Evolutionary conservation across 2,888 invertebrate genomes (phyloP).

Genomic region (Latrodectus elegans): DNA sequence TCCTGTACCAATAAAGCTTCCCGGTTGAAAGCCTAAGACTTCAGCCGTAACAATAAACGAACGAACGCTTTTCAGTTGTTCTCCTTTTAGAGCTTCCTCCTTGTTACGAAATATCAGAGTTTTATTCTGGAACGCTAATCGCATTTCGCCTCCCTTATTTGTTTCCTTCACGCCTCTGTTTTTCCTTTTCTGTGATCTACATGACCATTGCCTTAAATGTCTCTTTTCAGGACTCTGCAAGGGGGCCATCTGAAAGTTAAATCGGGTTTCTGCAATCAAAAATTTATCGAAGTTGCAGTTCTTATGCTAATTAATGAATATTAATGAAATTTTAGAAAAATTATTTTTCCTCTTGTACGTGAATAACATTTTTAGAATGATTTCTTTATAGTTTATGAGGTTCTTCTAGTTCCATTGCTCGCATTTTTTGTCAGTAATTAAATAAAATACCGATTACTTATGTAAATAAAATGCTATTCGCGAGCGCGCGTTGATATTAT

Average conservation of each 20-base stretch:
- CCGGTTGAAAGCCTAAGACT: background rate
- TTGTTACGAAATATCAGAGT: conserved; percentile 32
- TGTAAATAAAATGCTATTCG: too few relatives aligned
- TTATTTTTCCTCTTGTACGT: too few relatives aligned
- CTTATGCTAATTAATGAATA: too few relatives aligned
- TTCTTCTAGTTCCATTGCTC: too few relatives aligned
- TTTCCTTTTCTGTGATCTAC: conserved; percentile 25
- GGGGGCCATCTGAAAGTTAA: conserved; percentile 6
- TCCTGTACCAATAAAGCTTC: conserved; percentile 1
- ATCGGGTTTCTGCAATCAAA: background rate
- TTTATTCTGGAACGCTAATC: conserved; percentile 55
- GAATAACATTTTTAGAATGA: too few relatives aligned
- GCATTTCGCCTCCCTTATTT: conserved; percentile 44
- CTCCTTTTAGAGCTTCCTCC: conserved; percentile 26
- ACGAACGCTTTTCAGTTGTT: conserved; percentile 7
- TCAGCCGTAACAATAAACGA: background rate
- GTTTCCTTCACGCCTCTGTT: conserved; percentile 41
- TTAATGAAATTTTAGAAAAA: too few relatives aligned
- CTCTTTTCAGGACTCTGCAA: background rate
- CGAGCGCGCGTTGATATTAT: too few relatives aligned
- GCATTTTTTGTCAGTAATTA: too few relatives aligned
- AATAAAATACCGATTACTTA: too few relatives aligned
- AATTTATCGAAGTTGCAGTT: too few relatives aligned
- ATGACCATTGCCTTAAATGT: conserved; percentile 44
- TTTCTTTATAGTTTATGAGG: too few relatives aligned